A percentile compares a stretch with the other conserved stretches of the same genome.
phyloP scores from a whole-genome alignment of 2,888 invertebrate genomes.

The Sminthurinus aureus region DNA sequence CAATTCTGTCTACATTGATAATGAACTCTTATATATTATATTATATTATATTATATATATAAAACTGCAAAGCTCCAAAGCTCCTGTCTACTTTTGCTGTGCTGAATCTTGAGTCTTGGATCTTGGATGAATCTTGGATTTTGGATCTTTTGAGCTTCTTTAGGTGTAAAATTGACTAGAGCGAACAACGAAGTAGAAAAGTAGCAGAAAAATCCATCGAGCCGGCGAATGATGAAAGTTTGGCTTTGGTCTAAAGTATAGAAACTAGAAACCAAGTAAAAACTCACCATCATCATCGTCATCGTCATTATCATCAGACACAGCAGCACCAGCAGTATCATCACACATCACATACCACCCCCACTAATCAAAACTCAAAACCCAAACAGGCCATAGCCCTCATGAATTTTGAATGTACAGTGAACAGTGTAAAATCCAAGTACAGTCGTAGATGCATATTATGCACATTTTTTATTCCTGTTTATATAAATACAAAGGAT shows the following conservation, averaged over 20 bases:
- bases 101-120: not conserved
- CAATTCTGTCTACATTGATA: slow-evolving; percentile 26
- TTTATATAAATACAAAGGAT: no score
- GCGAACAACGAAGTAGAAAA: not conserved
- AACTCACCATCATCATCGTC: not conserved
- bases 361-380: slow-evolving; percentile 4
- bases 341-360: slow-evolving; percentile 11
- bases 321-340: not conserved
- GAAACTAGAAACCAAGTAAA: slow-evolving; percentile 3
- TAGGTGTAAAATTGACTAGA: slow-evolving; percentile 15
- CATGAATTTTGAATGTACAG: not conserved
- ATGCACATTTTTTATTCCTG: no score
- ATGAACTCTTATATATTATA: slow-evolving; percentile 29
- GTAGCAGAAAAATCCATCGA: slow-evolving; percentile 9
- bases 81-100: no score
- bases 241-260: not conserved
- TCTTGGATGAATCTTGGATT: not conserved
- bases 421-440: no score
- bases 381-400: slow-evolving; percentile 12
- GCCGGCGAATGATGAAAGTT: slow-evolving; percentile 9
- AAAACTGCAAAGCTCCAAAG: not conserved
- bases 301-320: no score
- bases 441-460: no score
- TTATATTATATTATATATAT: no score
- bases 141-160: not conserved